Conservation (phyloP, 2,797 vertebrate species). For the Eulemur rubriventer region DNA sequence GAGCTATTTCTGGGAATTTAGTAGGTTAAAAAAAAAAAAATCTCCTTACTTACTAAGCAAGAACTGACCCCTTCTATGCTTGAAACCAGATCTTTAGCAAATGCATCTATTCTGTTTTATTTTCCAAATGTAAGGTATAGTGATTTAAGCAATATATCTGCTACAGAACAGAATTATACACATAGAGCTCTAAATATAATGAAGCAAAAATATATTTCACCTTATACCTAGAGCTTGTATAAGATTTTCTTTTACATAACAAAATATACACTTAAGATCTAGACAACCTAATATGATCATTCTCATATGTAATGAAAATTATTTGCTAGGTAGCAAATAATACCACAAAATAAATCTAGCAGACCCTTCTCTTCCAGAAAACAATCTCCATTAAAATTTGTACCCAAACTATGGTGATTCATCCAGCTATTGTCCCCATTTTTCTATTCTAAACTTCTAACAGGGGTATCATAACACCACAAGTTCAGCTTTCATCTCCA, state of each 20-base stretch:
- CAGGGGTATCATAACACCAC: not conserved
- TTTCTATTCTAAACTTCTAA: not conserved
- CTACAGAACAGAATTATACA: not conserved
- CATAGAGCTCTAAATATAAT: not conserved
- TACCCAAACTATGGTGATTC: not conserved
- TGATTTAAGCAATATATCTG: not conserved
- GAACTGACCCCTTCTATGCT: not conserved
- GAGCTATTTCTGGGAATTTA: not conserved
- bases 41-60: not conserved
- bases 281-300: not conserved
- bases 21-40: not conserved
- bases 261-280: not conserved
- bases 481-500: not conserved
- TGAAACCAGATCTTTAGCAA: not conserved
- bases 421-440: not conserved
- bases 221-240: not conserved
- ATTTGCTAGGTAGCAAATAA: not conserved
- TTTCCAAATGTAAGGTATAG: not conserved
- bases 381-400: not conserved
- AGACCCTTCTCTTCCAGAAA: not conserved
- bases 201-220: conserved; percentile 8
- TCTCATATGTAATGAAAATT: not conserved
- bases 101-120: not conserved
- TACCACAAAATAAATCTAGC: not conserved
- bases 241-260: not conserved